Evolutionary conservation across 2,797 vertebrate species (phyloP).

Genomic region (Podarcis siculus): DNA sequence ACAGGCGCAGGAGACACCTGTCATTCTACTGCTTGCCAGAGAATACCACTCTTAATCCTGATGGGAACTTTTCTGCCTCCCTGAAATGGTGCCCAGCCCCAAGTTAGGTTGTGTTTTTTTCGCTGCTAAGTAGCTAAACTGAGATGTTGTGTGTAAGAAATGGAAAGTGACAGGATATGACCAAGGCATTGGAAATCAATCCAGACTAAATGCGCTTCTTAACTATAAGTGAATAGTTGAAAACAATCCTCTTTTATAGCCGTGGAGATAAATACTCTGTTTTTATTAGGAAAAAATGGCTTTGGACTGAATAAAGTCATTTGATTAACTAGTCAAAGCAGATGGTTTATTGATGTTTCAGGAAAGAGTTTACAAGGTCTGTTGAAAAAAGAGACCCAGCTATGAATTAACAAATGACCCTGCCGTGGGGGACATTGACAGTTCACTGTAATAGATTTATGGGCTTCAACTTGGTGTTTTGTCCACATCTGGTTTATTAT

Average conservation of each 20-base stretch:
- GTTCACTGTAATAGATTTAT: slow-evolving; percentile 83
- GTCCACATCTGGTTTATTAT: slow-evolving; percentile 81
- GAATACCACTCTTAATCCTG: neutral
- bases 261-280: slow-evolving; percentile 87
- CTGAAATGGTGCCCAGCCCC: slow-evolving; percentile 47
- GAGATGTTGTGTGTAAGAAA: slow-evolving; percentile 96
- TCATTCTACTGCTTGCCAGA: no score
- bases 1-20: neutral
- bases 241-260: slow-evolving; percentile 88
- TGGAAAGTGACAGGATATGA: slow-evolving; percentile 99
- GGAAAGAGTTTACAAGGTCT: slow-evolving; percentile 83
- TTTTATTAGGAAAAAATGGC: slow-evolving; percentile 88
- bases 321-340: slow-evolving; percentile 86
- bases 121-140: slow-evolving; percentile 91
- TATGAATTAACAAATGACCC: slow-evolving; percentile 83
- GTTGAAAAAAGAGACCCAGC: slow-evolving; percentile 76
- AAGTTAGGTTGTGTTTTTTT: slow-evolving; percentile 72
- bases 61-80: slow-evolving; percentile 48
- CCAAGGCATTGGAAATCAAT: slow-evolving; percentile 99
- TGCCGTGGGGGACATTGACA: slow-evolving; percentile 79
- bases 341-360: slow-evolving; percentile 85
- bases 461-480: slow-evolving; percentile 77
- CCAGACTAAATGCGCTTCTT: slow-evolving; percentile 98
- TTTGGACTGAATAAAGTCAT: slow-evolving; percentile 85
- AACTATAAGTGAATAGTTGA: slow-evolving; percentile 99